These are phyloP conservation scores for Lamproptera curius DNA, from an alignment of 2,888 invertebrate species.

Conservation along the genomic window DNA sequence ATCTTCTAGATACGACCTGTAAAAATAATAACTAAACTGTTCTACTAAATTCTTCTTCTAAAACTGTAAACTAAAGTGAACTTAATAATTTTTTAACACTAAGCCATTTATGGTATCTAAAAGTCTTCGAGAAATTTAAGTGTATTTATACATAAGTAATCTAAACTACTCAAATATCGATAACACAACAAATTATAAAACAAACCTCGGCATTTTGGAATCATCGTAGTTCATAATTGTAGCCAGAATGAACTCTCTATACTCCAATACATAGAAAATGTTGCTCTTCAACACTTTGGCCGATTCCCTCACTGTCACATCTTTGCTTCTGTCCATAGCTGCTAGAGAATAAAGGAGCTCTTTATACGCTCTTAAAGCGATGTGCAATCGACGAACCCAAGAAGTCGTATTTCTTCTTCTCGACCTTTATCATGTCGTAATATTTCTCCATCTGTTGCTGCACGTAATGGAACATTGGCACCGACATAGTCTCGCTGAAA, in stretches of 20 bases:
- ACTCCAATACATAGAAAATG: conserved; percentile 95
- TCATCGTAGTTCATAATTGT: conserved; percentile 91
- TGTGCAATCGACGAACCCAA: conserved; percentile 92
- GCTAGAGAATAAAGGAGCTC: conserved; percentile 91
- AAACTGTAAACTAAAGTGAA: too few species aligned
- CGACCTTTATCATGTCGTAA: conserved; percentile 88
- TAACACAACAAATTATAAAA: too few species aligned
- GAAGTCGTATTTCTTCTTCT: conserved; percentile 89
- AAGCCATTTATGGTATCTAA: too few species aligned
- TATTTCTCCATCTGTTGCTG: conserved; percentile 94
- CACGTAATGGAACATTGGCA: conserved; percentile 94
- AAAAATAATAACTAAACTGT: conserved; percentile 22
- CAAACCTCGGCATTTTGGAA: conserved; percentile 89
- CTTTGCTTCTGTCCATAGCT: conserved; percentile 87
- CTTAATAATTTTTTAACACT: too few species aligned
- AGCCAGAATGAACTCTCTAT: conserved; percentile 91
- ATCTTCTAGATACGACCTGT: conserved; percentile 89
- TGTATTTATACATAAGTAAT: too few species aligned
- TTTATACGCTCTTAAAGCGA: conserved; percentile 87
- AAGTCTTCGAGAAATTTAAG: too few species aligned
- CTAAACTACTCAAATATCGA: too few species aligned
- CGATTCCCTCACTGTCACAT: conserved; percentile 84
- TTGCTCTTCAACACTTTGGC: conserved; percentile 93
- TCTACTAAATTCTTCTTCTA: conserved; percentile 1
- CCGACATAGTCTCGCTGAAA: conserved; percentile 94